Conservation (phyloP, 2,797 vertebrate species). For the Jordanella pulchra region DNA sequence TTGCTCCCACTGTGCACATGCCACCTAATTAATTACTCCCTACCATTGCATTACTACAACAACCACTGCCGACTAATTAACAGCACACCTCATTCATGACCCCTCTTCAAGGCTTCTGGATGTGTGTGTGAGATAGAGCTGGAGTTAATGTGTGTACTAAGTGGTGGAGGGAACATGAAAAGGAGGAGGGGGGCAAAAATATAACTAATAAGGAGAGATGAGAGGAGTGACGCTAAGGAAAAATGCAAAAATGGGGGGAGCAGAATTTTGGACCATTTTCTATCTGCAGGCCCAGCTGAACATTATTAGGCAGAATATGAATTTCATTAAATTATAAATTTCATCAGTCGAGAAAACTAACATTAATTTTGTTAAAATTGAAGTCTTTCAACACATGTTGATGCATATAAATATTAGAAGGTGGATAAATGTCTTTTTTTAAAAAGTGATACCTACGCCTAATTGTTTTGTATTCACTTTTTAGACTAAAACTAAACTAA, state of each 20-base stretch:
- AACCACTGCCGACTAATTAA: constrained; percentile 77
- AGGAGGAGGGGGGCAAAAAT: constrained; percentile 21
- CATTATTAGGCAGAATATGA: constrained; percentile 76
- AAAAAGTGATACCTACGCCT: too few species aligned
- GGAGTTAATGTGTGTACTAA: constrained; percentile 28
- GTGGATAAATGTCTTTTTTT: too few species aligned
- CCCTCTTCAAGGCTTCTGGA: constrained; percentile 67
- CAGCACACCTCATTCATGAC: constrained; percentile 74
- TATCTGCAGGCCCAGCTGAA: constrained; percentile 74
- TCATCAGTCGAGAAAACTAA: too few species aligned
- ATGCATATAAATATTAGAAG: too few species aligned
- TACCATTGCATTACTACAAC: constrained; percentile 72
- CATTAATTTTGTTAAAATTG: too few species aligned
- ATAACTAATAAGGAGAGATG: constrained; percentile 15
- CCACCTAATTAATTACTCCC: constrained; percentile 80
- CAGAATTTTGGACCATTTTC: constrained; percentile 32
- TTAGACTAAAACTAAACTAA: too few species aligned
- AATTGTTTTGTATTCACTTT: too few species aligned
- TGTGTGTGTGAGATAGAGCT: constrained; percentile 44
- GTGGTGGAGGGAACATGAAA: constrained; percentile 14
- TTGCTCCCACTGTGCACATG: constrained; percentile 71
- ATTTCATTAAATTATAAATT: too few species aligned
- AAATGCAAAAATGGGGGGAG: constrained; percentile 24
- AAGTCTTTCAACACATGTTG: too few species aligned
- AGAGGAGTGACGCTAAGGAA: constrained; percentile 16